Evolutionary conservation across 64 coral and sea anemone species (phyloP), one percentile per base, ranked within the genome.

Genomic region (Montipora efflorescens): DNA sequence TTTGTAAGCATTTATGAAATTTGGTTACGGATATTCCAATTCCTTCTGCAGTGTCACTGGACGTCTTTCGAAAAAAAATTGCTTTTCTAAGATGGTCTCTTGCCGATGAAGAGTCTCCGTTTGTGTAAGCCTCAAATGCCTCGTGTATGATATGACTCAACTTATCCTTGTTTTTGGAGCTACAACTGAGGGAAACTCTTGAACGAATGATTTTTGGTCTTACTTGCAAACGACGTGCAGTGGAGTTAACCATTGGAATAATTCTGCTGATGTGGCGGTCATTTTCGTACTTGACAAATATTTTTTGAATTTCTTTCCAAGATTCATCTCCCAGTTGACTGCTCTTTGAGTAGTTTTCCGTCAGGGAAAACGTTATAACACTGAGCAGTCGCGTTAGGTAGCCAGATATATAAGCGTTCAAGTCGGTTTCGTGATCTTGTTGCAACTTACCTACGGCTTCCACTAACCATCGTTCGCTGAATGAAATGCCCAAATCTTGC

Each of bases 21-120:
- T 92, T 92, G 3, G 90, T 92, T 43, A 92, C 48, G 15, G 79
- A 82, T 25, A 92, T 71, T 73, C 90, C 90, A 74, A 92, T 83
- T 7, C 78, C 66, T 8, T 92, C 67, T 83, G 48, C 28, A 11
- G 90, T 75, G 11, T 5, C 18, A 25, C 71, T 4, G 21, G 43
- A 2, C 1, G 72, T 21, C 7, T 48, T 43, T 50, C n/a, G 67
- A 87, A 74, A 67, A 13, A 16, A 74, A 58, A n/a, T 67, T 87
- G 68, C 84, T 4, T 51, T 7, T 55, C 51, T 11, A 11, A 87
- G 72, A 67, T 87, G 73, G 8, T 87, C 67, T 45, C 1, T 87
- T 2, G 69, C 67, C 47, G 16, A 12, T 44, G 16, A 28, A 48
- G 4, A 48, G 79, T 28, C 19, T 25, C 79, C 79, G 11, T 81